Evolutionary conservation across 2,888 invertebrate species (phyloP), one percentile per base, ranked within the genome.

Genomic region (Sinotaia quadrata): DNA sequence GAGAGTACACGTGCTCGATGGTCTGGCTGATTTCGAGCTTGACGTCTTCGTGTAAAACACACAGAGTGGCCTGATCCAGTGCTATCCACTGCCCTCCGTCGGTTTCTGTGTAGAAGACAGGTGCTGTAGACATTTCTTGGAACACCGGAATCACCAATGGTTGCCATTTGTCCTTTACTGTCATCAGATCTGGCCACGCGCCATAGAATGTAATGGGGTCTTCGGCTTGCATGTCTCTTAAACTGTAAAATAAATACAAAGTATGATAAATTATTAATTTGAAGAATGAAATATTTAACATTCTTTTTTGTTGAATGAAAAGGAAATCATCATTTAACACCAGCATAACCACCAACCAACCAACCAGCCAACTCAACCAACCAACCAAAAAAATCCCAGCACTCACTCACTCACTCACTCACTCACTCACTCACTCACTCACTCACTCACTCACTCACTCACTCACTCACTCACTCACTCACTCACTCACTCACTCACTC

Each of bases 131-230:
- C 33, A 65, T 52, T 7, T 3, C 2, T 12, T 33, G n/a, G 29
- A 37, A 65, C 33, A 65, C 21, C 7, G 54, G 65, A 12, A 41
- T 8, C n/a, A 56, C 37, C 2, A 65, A 44, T 12, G 56, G 31
- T 21, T 31, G 18, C 65, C 65, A 65, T 31, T 56, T 54, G 44
- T 65, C 65, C 15, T 29, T 29, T 0, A 56, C 44, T 31, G 8
- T 65, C 10, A 18, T 33, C 21, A 33, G 37, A 29, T 65, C 65
- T 21, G 65, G 65, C 65, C 65, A 65, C 8, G 44, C 37, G 8
- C n/a, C 21, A 34, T 65, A 65, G 65, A 65, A 65, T 8, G 31
- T 52, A 5, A 24, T 31, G 4, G 54, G 52, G 0, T 52, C 51
- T 12, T 12, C 1, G 37, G 8, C 10, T 3, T 49, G 27, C 5